A percentile compares a stretch with the other conserved stretches of the same genome.
These are phyloP conservation scores for Pemphigus obesinymphae DNA, from an alignment of 1,140 invertebrate genomes.

Conservation along the genomic window DNA sequence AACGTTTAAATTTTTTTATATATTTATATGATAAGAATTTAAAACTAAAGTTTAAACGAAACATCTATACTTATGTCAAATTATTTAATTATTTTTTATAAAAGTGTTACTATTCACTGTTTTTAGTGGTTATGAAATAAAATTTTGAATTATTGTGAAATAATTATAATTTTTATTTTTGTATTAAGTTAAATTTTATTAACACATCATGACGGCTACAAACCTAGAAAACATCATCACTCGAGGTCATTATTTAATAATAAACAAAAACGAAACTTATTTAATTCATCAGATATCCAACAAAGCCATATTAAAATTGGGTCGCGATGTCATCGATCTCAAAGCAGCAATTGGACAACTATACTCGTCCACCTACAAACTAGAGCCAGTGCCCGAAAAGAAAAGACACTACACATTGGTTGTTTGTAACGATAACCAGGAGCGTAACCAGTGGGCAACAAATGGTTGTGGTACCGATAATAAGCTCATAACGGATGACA, in stretches of 20 bases:
- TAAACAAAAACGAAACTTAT: slow-evolving; percentile 33
- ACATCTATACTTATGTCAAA: neutral
- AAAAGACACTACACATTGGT: slow-evolving; percentile 59
- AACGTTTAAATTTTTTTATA: no score
- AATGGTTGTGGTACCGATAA: slow-evolving; percentile 69
- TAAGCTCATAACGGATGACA: slow-evolving; percentile 75
- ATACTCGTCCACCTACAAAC: slow-evolving; percentile 75
- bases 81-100: neutral
- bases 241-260: slow-evolving; percentile 8
- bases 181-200: neutral
- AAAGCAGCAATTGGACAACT: slow-evolving; percentile 64
- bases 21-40: neutral
- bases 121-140: no score
- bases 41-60: neutral
- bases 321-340: slow-evolving; percentile 68
- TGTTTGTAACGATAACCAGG: slow-evolving; percentile 54
- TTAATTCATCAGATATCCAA: slow-evolving; percentile 43
- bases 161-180: no score
- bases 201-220: neutral
- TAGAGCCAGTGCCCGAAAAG: slow-evolving; percentile 59
- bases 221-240: neutral
- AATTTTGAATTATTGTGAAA: no score
- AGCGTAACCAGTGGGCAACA: slow-evolving; percentile 48
- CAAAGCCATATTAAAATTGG: slow-evolving; percentile 55
- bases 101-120: neutral